These are phyloP conservation scores for Neomonachus schauinslandi DNA, from an alignment of 2,113 vertebrate genomes.

Conservation along the genomic window DNA sequence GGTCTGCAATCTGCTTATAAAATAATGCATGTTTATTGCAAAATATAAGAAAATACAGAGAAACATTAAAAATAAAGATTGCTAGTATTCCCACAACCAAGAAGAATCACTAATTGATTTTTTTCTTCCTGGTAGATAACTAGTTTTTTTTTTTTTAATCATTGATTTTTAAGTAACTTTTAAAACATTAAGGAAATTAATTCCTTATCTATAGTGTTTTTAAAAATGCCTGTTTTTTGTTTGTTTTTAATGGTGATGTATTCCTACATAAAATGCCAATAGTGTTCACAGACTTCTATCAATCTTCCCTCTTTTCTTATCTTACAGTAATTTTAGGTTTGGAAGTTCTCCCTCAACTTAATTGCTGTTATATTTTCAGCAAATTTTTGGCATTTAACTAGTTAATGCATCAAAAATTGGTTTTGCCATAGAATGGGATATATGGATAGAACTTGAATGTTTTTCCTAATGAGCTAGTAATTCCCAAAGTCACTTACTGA, in stretches of 20 bases:
- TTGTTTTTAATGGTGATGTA: not conserved
- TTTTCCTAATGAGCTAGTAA: conserved; percentile 18
- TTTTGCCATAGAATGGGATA: not conserved
- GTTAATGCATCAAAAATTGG: not conserved
- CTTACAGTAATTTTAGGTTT: not conserved
- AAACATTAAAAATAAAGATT: not conserved
- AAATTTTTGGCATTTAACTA: not conserved
- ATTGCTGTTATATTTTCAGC: not conserved
- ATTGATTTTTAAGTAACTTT: conserved; percentile 65
- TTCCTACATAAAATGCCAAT: conserved; percentile 18
- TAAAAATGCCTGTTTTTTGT: not conserved
- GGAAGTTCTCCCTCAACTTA: not conserved
- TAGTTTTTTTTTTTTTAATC: not conserved
- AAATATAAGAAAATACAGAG: not conserved
- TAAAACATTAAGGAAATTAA: conserved; percentile 59
- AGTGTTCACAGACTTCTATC: not conserved
- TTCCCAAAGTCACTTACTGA: not conserved
- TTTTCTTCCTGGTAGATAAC: conserved; percentile 5
- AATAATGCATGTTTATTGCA: not conserved
- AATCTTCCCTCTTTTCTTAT: not conserved
- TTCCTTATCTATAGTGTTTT: conserved; percentile 28
- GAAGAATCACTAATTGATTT: conserved; percentile 33
- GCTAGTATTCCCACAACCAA: not conserved
- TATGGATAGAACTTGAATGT: not conserved
- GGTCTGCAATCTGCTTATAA: not conserved